Evolutionary conservation across 2,797 vertebrate genomes (phyloP), one percentile per base, ranked within the genome.

Genomic region (Pseudocheirus occidentalis): DNA sequence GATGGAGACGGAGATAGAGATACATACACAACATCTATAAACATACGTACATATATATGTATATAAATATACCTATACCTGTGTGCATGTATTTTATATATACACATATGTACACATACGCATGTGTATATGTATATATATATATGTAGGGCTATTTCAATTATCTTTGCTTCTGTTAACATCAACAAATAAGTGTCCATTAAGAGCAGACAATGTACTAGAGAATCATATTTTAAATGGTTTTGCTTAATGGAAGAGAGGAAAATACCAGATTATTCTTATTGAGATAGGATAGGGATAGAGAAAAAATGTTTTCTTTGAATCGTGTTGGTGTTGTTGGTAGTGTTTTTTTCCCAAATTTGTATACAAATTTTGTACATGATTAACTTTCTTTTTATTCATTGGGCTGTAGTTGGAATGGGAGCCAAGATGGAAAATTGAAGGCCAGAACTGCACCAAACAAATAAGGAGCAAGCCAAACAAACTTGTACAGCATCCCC

Each of bases 291-390:
- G 9, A 3, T 46, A 46, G 40, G 10, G 18, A 27, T 31, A 57
- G 21, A 28, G 95, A 91, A 95, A 92, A 96, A 95, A 57, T 0
- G 93, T 53, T 81, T 91, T 96, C 90, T 95, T 95, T 50, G 93
- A 93, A 95, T 95, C 29, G 40, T 40, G 5, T 34, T 90, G 56
- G 31, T 16, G 55, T 3, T 14, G 55, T 93, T 94, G 92, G 55
- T 96, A 95, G 92, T 89, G 34, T 93, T 95, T 28, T 93, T 96
- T 96, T 95, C 95, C 53, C 93, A 52, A 93, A 53, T 91, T 7
- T 97, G 40, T 81, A 95, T 93, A 81, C 92, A 96, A 96, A 96
- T 90, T 97, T 24, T 66, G 92, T 92, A 96, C 91, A 97, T 95
- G 91, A 96, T 96, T 96, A 97, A 93, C 92, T 94, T 92, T 91